These are phyloP conservation scores for Standfussiana lucernea DNA, from an alignment of 2,888 invertebrate genomes.

Conservation along the genomic window DNA sequence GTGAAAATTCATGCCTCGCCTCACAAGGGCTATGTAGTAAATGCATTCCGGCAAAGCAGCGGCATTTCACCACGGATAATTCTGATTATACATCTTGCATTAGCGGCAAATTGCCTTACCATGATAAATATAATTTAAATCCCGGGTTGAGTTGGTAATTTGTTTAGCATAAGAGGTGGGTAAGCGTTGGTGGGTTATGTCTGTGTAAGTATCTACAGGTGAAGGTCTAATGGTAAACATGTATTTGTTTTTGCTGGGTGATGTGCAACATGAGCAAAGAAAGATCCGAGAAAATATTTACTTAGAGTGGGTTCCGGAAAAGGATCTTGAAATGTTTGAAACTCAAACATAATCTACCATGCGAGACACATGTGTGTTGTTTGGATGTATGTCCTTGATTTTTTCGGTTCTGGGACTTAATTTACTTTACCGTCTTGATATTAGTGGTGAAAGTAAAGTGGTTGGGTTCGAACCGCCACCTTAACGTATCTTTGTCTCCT, in stretches of 20 bases:
- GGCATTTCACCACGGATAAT: conserved; percentile 65
- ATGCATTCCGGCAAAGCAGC: conserved; percentile 68
- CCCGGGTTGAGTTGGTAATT: conserved; percentile 11
- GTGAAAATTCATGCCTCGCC: conserved; percentile 52
- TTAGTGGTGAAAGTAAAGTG: too few relatives aligned
- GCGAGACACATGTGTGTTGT: too few relatives aligned
- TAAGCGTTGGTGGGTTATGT: neutral
- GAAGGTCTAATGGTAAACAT: neutral
- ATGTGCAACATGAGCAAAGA: neutral
- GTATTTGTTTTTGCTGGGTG: neutral
- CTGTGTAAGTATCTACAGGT: neutral
- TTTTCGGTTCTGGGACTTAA: too few relatives aligned
- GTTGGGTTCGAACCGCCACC: too few relatives aligned
- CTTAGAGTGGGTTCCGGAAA: too few relatives aligned
- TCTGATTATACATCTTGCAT: conserved; percentile 44
- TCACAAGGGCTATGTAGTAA: conserved; percentile 68
- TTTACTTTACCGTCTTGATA: too few relatives aligned
- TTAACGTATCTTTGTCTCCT: too few relatives aligned
- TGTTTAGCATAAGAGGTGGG: conserved; percentile 20
- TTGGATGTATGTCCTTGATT: too few relatives aligned
- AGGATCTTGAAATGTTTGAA: too few relatives aligned
- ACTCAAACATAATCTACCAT: too few relatives aligned
- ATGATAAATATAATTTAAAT: conserved; percentile 45
- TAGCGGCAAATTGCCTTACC: conserved; percentile 46
- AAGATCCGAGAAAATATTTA: neutral